Conservation (phyloP, 2,113 vertebrate species). For the Danionella cerebrum region DNA sequence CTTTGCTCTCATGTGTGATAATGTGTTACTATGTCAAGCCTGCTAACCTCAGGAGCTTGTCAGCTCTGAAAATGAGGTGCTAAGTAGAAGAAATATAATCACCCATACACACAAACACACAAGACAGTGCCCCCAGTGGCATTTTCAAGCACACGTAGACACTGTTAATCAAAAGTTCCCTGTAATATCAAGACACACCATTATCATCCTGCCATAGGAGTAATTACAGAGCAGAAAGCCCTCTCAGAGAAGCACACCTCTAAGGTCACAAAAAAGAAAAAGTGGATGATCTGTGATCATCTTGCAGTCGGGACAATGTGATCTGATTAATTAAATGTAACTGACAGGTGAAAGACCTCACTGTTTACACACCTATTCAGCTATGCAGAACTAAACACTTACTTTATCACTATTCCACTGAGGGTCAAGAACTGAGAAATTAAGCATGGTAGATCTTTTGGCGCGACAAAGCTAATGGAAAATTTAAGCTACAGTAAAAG, state of each 20-base stretch:
- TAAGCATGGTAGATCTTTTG: too few species aligned
- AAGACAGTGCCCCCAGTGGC: neutral
- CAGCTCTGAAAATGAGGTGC: neutral
- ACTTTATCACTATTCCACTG: too few species aligned
- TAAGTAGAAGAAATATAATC: neutral
- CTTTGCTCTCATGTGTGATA: conserved; percentile 1
- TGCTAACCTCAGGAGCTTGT: neutral
- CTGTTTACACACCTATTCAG: too few species aligned
- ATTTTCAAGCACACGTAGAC: neutral
- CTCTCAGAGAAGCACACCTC: neutral
- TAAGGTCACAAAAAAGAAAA: neutral
- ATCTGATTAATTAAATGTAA: neutral
- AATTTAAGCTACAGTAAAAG: too few species aligned
- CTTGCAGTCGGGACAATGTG: neutral
- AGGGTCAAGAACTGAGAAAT: too few species aligned
- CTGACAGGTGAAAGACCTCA: neutral
- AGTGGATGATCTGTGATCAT: neutral
- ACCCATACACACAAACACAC: neutral
- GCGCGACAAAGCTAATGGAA: too few species aligned
- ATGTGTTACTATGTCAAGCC: conserved; percentile 1
- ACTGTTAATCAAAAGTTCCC: neutral
- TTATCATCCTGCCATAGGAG: conserved; percentile 11
- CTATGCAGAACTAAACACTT: too few species aligned
- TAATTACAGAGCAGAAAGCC: conserved; percentile 8
- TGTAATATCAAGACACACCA: neutral